phyloP scores from a whole-genome alignment of 2,888 invertebrate species.

The Polydrusus tereticollis region DNA sequence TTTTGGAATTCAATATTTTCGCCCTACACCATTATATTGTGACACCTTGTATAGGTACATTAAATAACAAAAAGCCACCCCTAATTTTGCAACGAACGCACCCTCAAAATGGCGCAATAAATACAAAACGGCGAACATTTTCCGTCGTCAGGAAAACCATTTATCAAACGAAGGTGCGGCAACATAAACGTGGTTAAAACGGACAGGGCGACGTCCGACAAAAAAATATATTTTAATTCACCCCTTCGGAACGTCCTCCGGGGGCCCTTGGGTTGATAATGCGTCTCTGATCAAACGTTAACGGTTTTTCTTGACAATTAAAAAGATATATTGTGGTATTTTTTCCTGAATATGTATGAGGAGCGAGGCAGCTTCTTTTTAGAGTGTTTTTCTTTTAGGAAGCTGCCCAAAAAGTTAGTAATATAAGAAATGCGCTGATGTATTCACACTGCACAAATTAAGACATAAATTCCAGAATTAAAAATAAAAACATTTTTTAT shows the following conservation, averaged over 20 bases:
- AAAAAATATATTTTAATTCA: slow-evolving; percentile 41
- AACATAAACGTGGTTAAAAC: slow-evolving; percentile 8
- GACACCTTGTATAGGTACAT: not conserved
- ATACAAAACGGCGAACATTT: slow-evolving; percentile 43
- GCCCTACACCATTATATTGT: not conserved
- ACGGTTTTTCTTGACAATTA: not conserved
- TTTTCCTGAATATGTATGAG: not conserved
- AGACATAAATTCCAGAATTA: too few species aligned
- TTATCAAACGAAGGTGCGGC: slow-evolving; percentile 47
- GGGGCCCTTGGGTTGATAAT: not conserved
- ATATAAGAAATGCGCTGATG: too few species aligned
- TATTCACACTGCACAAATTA: too few species aligned
- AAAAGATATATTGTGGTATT: not conserved
- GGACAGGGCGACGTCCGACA: slow-evolving; percentile 41
- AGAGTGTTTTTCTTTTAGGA: too few species aligned
- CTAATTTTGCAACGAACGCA: slow-evolving; percentile 35
- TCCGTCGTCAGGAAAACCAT: slow-evolving; percentile 45
- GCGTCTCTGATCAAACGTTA: not conserved
- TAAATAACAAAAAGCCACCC: slow-evolving; percentile 13
- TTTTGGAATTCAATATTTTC: not conserved
- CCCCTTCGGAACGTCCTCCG: slow-evolving; percentile 5
- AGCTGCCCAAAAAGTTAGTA: too few species aligned
- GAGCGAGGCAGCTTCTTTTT: too few species aligned
- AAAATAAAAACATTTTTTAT: too few species aligned
- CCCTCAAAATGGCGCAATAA: slow-evolving; percentile 47